Evolutionary conservation across 2,888 invertebrate species (phyloP).

Genomic region (Scaeva pyrastri): DNA sequence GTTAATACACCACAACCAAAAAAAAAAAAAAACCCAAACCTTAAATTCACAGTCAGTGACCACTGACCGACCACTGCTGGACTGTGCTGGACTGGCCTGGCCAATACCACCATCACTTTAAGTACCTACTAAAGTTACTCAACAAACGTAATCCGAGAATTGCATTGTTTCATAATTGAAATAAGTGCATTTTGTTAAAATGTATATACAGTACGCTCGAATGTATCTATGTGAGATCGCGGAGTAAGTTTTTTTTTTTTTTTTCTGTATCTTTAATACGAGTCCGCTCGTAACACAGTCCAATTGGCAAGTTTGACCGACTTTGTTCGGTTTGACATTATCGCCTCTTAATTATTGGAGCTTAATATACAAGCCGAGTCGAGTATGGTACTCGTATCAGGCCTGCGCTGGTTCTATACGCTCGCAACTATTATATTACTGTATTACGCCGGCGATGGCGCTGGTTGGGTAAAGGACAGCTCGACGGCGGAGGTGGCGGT

Average conservation of each 20-base stretch:
- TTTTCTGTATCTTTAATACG: neutral
- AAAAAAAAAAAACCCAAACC: conserved; percentile 51
- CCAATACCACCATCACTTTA: conserved; percentile 22
- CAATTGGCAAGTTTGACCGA: conserved; percentile 72
- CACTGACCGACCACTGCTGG: conserved; percentile 32
- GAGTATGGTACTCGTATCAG: neutral
- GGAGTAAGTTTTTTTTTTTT: neutral
- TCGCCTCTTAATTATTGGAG: conserved; percentile 73
- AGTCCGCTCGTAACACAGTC: conserved; percentile 69
- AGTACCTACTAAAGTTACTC: conserved; percentile 52
- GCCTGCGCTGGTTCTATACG: conserved; percentile 41
- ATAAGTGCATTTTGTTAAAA: conserved; percentile 66
- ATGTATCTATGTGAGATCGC: neutral
- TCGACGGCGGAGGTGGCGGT: no score
- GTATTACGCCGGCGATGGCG: no score
- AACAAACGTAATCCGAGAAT: conserved; percentile 73
- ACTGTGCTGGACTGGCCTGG: no score
- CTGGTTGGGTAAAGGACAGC: conserved; percentile 52
- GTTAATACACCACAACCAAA: neutral
- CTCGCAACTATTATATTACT: conserved; percentile 58
- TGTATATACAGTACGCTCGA: neutral
- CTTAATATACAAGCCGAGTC: conserved; percentile 46
- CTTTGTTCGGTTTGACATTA: conserved; percentile 69
- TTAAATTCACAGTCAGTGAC: conserved; percentile 72
- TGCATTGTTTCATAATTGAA: conserved; percentile 75